Conservation (phyloP, 64 coral and sea anemone genomes). For the Montipora efflorescens region DNA sequence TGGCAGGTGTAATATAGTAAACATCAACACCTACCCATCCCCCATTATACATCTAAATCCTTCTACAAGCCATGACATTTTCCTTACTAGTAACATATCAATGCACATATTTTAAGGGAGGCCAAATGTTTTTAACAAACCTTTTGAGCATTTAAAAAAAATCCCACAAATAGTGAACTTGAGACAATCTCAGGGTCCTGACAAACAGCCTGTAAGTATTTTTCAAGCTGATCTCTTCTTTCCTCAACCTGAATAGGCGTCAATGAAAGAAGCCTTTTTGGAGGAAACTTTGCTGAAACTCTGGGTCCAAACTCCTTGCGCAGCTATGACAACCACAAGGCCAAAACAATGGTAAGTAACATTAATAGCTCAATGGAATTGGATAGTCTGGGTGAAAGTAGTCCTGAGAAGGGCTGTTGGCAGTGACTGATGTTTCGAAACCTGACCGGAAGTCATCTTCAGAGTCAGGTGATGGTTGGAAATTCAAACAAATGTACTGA, state of each 20-base stretch:
- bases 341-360: background rate
- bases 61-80: too few relatives aligned
- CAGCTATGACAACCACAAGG: slow-evolving; percentile 48
- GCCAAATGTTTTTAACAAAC: slow-evolving; percentile 21
- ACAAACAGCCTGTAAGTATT: slow-evolving; percentile 81
- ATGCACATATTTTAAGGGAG: too few relatives aligned
- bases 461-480: too few relatives aligned
- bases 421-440: too few relatives aligned
- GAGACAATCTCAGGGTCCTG: slow-evolving; percentile 77
- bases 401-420: too few relatives aligned
- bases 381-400: too few relatives aligned
- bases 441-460: too few relatives aligned
- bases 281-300: slow-evolving; percentile 86
- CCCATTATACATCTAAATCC: too few relatives aligned
- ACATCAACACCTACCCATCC: too few relatives aligned
- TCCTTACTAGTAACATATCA: background rate
- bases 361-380: background rate
- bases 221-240: slow-evolving; percentile 89
- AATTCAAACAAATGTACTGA: too few relatives aligned
- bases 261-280: slow-evolving; percentile 82
- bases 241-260: slow-evolving; percentile 90
- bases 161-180: slow-evolving; percentile 65
- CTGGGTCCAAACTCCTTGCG: slow-evolving; percentile 88
- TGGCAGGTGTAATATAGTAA: too few relatives aligned
- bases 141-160: slow-evolving; percentile 95